phyloP scores from a whole-genome alignment of 1,140 invertebrate genomes.

The Drosophila lowei region DNA sequence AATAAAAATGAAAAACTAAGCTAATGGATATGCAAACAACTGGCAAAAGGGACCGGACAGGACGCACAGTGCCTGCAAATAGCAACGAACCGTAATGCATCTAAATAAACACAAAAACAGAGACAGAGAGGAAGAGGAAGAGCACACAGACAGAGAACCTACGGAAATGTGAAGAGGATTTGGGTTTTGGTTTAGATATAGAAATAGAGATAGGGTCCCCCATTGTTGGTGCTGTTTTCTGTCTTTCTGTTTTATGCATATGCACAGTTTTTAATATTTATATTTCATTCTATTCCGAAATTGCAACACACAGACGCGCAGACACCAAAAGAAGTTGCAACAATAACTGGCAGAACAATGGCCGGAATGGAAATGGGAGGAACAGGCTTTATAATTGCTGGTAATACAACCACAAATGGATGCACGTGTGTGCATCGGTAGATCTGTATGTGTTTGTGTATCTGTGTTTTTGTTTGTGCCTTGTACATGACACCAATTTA shows the following conservation, averaged over 20 bases:
- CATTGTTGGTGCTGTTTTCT: conserved; percentile 20
- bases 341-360: conserved; percentile 47
- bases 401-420: conserved; percentile 63
- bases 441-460: conserved; percentile 4
- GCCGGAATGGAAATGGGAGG: conserved; percentile 14
- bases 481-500: conserved; percentile 58
- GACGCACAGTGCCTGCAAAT: conserved; percentile 52
- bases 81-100: conserved; percentile 63
- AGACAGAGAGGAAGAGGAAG: conserved; percentile 16
- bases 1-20: conserved; percentile 32
- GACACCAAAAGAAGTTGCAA: conserved; percentile 20
- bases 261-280: conserved; percentile 58
- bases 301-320: conserved; percentile 17
- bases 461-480: conserved; percentile 5
- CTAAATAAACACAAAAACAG: conserved; percentile 65
- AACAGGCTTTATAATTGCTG: conserved; percentile 65
- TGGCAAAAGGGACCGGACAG: conserved; percentile 53
- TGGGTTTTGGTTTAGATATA: conserved; percentile 32
- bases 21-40: conserved; percentile 69
- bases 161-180: conserved; percentile 51
- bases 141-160: conserved; percentile 24
- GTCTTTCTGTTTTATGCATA: conserved; percentile 59
- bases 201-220: conserved; percentile 1
- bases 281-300: conserved; percentile 59
- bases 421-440: conserved; percentile 28